These are phyloP conservation scores for Rhabdomys dilectus DNA, from an alignment of 2,113 vertebrate species.

Conservation along the genomic window DNA sequence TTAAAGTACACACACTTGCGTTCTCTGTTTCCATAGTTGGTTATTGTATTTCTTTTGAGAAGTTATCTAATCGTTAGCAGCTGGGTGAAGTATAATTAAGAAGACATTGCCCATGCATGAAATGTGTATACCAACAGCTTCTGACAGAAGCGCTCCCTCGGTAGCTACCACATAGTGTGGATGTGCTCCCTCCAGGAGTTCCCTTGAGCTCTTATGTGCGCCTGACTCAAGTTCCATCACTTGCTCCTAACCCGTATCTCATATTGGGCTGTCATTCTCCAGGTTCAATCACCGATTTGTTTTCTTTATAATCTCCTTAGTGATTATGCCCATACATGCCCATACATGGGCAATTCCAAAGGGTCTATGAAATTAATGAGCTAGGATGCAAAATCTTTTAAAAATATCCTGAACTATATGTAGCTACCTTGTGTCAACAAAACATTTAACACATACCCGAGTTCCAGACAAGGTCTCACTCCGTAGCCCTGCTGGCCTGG, in stretches of 20 bases:
- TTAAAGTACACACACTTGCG: slow-evolving; percentile 4
- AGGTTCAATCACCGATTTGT: background rate
- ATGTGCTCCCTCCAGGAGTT: background rate
- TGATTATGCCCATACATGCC: background rate
- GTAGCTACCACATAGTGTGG: background rate
- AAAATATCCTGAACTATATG: background rate
- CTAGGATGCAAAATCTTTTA: background rate
- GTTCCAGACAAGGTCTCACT: background rate
- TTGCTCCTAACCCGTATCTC: background rate
- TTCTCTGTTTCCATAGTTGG: background rate
- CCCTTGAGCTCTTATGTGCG: background rate
- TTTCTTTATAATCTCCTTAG: slow-evolving; percentile 32
- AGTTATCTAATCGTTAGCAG: slow-evolving; percentile 17
- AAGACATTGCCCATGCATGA: background rate
- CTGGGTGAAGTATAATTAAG: background rate
- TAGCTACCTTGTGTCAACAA: slow-evolving; percentile 6
- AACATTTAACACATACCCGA: background rate
- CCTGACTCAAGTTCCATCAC: slow-evolving; percentile 8
- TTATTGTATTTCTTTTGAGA: slow-evolving; percentile 36
- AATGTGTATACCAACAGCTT: background rate
- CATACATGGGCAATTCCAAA: background rate
- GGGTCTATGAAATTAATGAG: background rate
- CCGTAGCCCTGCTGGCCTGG: background rate
- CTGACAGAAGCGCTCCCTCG: background rate
- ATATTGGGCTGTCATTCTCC: background rate